Evolutionary conservation across 1,140 invertebrate genomes (phyloP), one percentile per base, ranked within the genome.

Genomic region (Anoplophora glabripennis): DNA sequence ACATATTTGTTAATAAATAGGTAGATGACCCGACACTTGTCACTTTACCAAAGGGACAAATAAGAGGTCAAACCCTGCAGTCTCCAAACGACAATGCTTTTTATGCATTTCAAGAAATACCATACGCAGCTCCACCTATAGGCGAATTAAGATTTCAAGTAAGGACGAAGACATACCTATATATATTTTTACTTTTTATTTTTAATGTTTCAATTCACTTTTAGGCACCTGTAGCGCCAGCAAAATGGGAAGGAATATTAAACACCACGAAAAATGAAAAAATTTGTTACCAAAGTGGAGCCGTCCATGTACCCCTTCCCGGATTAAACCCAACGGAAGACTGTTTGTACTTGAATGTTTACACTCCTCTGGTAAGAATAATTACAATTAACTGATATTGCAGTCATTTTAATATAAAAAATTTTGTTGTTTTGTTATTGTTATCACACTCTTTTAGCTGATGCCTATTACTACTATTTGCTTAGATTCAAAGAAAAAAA

Each of bases 111-210:
- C 44, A 51, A 51, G 59, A 52, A 34, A 44, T 61, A 36, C 59
- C 59, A 12, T 61, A 55, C 35, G 59, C 59, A 14, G 41, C 44
- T 46, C 52, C 53, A 7, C 59, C 59, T 34, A 10, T 44, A 14
- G 59, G 59, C 9, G 34, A 42, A 10, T 49, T 55, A 18, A 48
- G 59, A 56, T 61, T 61, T 40, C 52, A 55, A 46, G 59, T 61
- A 56, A 37, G 21, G 1, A 10, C n/a, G 10, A 17, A 52, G n/a
- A 9, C 1, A 41, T 41, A 14, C 1, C 7, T 7, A 7, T 1
- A 1, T 41, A 28, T 28, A 28, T 28, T 28, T 28, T 28, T 38
- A 4, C 4, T 11, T 41, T 41, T 14, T 41, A 8, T 14, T 28
- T 28, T 5, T 41, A 17, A 41, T 17, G 14, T 40, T 46, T 46